Evolutionary conservation across 2,113 vertebrate species (phyloP).

Genomic region (Malurus cyaneus): DNA sequence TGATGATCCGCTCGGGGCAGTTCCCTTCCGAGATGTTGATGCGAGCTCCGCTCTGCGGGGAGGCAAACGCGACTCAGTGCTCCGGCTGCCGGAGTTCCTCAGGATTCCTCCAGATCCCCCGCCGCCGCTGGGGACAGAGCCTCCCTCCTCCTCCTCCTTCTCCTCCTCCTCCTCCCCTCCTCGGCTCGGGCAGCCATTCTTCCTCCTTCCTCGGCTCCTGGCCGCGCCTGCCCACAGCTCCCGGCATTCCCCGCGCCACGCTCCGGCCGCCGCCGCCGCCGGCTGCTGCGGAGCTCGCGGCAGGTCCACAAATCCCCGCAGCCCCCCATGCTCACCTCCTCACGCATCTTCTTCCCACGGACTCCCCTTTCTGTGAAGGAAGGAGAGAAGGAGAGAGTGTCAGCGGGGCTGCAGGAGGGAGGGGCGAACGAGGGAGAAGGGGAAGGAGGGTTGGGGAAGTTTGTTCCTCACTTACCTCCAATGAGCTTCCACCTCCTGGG

Average conservation of each 20-base stretch:
- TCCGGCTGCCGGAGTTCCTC: background rate
- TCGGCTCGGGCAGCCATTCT: background rate
- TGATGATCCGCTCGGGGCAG: constrained; percentile 97
- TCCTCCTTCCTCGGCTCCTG: constrained; percentile 16
- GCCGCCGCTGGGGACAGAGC: background rate
- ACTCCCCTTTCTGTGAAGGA: constrained; percentile 91
- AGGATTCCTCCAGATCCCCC: background rate
- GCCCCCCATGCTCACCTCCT: constrained; percentile 82
- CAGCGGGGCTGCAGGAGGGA: fast-evolving
- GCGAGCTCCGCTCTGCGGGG: constrained; percentile 89
- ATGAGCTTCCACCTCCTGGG: constrained; percentile 83
- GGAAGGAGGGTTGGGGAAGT: background rate
- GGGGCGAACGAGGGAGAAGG: background rate
- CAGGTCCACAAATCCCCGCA: background rate
- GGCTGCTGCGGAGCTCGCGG: background rate
- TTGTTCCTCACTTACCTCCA: constrained; percentile 68
- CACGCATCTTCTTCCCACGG: constrained; percentile 99
- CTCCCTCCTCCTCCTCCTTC: background rate
- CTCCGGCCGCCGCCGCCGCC: background rate
- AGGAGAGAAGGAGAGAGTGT: constrained; percentile 10
- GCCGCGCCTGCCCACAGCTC: constrained; percentile 8
- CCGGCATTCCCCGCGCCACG: background rate
- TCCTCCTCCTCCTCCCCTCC: background rate
- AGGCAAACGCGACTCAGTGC: background rate
- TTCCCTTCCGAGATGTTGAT: constrained; percentile 99